phyloP scores from a whole-genome alignment of 2,888 invertebrate species.

The Nomada ferruginata region DNA sequence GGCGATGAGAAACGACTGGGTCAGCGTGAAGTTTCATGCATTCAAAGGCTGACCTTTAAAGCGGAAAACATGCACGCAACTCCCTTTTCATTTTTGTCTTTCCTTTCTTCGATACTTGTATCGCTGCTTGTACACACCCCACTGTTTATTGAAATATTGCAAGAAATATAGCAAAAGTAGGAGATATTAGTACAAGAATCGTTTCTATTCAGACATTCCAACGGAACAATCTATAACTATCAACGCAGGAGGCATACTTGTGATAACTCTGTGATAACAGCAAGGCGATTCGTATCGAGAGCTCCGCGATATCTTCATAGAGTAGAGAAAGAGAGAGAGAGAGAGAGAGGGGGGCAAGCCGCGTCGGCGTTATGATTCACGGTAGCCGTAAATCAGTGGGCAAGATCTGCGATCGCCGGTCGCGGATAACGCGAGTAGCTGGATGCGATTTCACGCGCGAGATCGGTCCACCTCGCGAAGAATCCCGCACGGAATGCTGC shows the following conservation, averaged over 20 bases:
- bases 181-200: no score
- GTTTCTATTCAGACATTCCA: no score
- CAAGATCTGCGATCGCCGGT: constrained; percentile 54
- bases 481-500: constrained; percentile 66
- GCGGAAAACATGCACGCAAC: not conserved
- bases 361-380: constrained; percentile 58
- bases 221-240: no score
- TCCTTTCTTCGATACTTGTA: no score
- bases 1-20: no score
- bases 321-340: not conserved
- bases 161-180: no score
- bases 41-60: no score
- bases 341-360: not conserved
- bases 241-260: no score
- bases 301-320: constrained; percentile 54
- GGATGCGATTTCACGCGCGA: constrained; percentile 71
- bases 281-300: constrained; percentile 20
- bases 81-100: not conserved
- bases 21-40: not conserved
- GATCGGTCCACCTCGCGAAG: constrained; percentile 66
- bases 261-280: not conserved
- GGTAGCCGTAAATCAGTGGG: constrained; percentile 61
- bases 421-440: constrained; percentile 59
- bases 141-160: no score
- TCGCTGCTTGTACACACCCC: no score